phyloP scores from a whole-genome alignment of 2,797 vertebrate species.

The Apogon talboti region DNA sequence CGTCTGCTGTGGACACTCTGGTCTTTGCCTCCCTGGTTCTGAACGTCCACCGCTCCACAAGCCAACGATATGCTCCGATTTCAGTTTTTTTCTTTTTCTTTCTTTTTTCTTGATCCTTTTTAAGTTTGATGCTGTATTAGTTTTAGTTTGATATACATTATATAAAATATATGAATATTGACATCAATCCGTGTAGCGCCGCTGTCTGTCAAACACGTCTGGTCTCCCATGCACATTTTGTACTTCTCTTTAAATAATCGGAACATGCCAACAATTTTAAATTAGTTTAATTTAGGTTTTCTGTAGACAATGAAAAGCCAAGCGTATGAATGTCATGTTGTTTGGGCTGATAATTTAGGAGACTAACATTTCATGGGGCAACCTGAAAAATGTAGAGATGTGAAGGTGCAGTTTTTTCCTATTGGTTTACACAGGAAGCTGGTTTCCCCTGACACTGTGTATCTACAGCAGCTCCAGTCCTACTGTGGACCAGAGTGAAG shows the following conservation, averaged over 20 bases:
- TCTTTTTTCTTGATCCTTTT: constrained; percentile 77
- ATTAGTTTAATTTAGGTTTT: not conserved
- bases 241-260: not conserved
- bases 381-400: too few relatives aligned
- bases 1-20: constrained; percentile 35
- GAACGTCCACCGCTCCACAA: constrained; percentile 64
- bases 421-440: too few relatives aligned
- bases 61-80: constrained; percentile 68
- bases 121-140: constrained; percentile 91
- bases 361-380: too few relatives aligned
- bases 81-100: constrained; percentile 43
- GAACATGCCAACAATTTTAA: not conserved
- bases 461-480: too few relatives aligned
- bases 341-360: too few relatives aligned
- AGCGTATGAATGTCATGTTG: too few relatives aligned
- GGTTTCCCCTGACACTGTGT: too few relatives aligned
- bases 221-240: constrained; percentile 6
- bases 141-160: constrained; percentile 93
- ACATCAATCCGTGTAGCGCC: constrained; percentile 75
- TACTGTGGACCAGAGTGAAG: too few relatives aligned
- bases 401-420: too few relatives aligned
- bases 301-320: too few relatives aligned
- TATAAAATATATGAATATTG: constrained; percentile 87
- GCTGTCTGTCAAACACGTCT: constrained; percentile 65
- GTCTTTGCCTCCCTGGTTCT: constrained; percentile 58